These are phyloP conservation scores for Mesocricetus auratus DNA, from an alignment of 2,113 vertebrate genomes.

Conservation along the genomic window DNA sequence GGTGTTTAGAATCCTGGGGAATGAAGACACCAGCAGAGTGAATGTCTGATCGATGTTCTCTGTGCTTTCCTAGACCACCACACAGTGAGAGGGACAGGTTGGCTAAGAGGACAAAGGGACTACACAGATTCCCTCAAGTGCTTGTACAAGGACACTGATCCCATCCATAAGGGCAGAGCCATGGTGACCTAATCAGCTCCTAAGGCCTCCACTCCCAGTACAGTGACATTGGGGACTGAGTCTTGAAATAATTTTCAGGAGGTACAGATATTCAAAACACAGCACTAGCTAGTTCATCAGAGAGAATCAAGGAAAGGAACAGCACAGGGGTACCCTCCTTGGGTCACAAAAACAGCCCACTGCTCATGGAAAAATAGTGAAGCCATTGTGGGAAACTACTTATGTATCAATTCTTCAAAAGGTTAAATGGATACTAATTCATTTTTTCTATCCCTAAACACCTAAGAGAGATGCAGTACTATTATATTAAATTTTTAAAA, in stretches of 20 bases:
- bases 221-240: background rate
- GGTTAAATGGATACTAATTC: background rate
- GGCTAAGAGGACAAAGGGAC: background rate
- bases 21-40: background rate
- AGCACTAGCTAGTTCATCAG: background rate
- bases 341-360: background rate
- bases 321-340: background rate
- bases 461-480: background rate
- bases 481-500: background rate
- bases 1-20: background rate
- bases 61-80: background rate
- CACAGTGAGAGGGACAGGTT: background rate
- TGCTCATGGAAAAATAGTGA: background rate
- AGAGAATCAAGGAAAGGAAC: background rate
- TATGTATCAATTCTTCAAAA: background rate
- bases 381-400: background rate
- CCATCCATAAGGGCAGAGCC: background rate
- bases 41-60: background rate
- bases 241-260: background rate
- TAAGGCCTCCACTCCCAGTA: background rate
- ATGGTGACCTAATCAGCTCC: background rate
- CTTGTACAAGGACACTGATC: background rate
- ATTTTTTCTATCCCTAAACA: background rate
- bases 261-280: background rate
- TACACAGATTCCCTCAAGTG: background rate